These are phyloP conservation scores for Chaunax sp. DNA, from an alignment of 2,797 vertebrate species.

Conservation along the genomic window DNA sequence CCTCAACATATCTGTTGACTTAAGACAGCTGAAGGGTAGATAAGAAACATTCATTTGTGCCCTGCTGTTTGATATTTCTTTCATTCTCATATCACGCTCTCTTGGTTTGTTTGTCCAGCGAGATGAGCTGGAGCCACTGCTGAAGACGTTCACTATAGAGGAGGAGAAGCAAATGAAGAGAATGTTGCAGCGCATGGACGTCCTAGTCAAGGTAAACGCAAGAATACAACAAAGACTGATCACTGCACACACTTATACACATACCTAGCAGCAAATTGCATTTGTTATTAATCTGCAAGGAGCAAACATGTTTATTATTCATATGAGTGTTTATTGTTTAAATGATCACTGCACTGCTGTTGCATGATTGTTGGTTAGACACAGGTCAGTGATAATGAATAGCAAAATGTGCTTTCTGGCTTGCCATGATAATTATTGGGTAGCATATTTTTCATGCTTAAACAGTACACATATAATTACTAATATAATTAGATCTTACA, in stretches of 20 bases:
- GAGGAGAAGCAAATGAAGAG: slow-evolving; percentile 92
- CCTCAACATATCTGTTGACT: neutral
- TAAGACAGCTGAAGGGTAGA: slow-evolving; percentile 12
- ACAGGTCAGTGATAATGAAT: too few relatives aligned
- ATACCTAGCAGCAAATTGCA: neutral
- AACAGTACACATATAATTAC: too few relatives aligned
- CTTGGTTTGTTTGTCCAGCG: slow-evolving; percentile 74
- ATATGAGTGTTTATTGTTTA: neutral
- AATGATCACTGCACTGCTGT: neutral
- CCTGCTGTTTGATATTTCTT: slow-evolving; percentile 19
- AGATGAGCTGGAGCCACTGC: slow-evolving; percentile 88
- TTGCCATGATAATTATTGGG: too few relatives aligned
- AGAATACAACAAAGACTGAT: neutral
- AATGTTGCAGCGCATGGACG: slow-evolving; percentile 89
- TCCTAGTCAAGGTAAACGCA: slow-evolving; percentile 85
- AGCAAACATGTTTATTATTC: neutral
- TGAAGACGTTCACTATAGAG: slow-evolving; percentile 85
- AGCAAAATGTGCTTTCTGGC: too few relatives aligned
- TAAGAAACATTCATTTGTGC: slow-evolving; percentile 19
- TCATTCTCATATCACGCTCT: slow-evolving; percentile 19
- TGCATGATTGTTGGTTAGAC: neutral
- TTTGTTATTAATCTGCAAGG: slow-evolving; percentile 16
- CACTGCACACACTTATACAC: neutral
- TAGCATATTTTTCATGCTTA: too few relatives aligned
- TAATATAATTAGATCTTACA: too few relatives aligned